A percentile compares a stretch with the other conserved stretches of the same genome.
These are phyloP conservation scores for Hirundo rustica DNA, from an alignment of 2,797 vertebrate species.

Conservation along the genomic window DNA sequence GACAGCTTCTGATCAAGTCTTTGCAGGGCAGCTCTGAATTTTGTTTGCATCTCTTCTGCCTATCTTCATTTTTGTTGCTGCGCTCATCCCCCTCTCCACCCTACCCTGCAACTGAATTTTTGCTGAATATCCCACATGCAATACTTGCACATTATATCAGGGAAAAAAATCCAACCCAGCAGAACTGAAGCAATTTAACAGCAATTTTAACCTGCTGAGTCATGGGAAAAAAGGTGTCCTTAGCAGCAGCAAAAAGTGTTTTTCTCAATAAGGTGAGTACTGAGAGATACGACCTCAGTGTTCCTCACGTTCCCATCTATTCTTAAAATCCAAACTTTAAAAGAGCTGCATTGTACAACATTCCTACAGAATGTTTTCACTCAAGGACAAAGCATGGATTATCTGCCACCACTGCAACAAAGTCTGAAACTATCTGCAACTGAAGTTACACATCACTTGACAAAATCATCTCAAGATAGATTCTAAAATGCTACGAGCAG, in stretches of 20 bases:
- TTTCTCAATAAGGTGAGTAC: not conserved
- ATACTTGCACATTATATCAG: not conserved
- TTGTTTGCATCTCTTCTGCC: not conserved
- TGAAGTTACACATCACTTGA: not conserved
- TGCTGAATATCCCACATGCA: slow-evolving; percentile 27
- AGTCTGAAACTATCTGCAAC: not conserved
- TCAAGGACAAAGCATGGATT: not conserved
- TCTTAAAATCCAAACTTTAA: not conserved
- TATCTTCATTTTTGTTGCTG: not conserved
- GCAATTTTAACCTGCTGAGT: slow-evolving; percentile 44
- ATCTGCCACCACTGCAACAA: not conserved
- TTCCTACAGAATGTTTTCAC: not conserved
- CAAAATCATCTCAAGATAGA: not conserved
- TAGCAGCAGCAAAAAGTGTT: not conserved
- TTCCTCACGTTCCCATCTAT: not conserved
- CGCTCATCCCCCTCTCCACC: not conserved
- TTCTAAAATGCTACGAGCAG: not conserved
- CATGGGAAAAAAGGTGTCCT: slow-evolving; percentile 7
- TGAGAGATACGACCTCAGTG: not conserved
- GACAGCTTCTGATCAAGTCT: not conserved
- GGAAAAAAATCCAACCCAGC: not conserved
- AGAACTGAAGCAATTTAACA: slow-evolving; percentile 29
- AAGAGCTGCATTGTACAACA: not conserved
- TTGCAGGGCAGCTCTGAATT: not conserved
- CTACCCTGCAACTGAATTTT: not conserved